phyloP scores from a whole-genome alignment of 1,140 invertebrate genomes.

The Penaeus japonicus region DNA sequence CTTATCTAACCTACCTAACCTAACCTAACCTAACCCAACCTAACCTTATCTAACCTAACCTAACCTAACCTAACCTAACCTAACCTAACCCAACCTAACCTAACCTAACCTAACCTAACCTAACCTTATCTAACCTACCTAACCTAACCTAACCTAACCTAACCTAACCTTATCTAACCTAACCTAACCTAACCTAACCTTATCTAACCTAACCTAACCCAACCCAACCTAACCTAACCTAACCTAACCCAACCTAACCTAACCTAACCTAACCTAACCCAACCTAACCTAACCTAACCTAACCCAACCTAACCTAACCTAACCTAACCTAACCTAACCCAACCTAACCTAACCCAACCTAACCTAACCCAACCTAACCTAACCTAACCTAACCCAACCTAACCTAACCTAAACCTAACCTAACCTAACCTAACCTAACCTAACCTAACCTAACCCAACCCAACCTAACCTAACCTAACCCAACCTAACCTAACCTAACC shows the following conservation, averaged over 20 bases:
- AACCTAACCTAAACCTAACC: no score
- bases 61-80: no score
- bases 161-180: not conserved
- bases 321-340: not conserved
- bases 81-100: no score
- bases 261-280: not conserved
- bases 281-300: conserved; percentile 10
- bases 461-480: no score
- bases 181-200: not conserved
- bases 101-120: no score
- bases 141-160: not conserved
- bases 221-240: not conserved
- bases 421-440: no score
- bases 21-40: no score
- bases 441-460: no score
- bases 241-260: not conserved
- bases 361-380: conserved; percentile 4
- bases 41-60: no score
- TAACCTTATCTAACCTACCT: no score
- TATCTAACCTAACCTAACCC: not conserved
- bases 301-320: not conserved
- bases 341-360: not conserved
- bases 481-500: no score
- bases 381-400: not conserved
- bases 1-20: no score